Conservation (phyloP, 2,113 vertebrate species). For the Chrysemys picta region DNA sequence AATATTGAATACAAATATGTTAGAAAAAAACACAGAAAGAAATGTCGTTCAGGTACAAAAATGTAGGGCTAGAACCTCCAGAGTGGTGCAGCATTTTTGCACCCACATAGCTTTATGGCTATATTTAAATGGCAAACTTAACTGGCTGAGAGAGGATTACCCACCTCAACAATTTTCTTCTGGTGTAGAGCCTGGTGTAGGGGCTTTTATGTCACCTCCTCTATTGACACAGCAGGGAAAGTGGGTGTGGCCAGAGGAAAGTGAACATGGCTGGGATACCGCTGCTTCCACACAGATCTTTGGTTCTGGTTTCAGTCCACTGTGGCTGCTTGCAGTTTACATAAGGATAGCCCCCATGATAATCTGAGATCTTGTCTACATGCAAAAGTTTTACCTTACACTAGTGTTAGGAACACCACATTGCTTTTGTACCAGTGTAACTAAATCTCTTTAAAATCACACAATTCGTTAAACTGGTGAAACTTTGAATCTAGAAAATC, state of each 20-base stretch:
- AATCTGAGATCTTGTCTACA: neutral
- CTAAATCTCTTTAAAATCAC: neutral
- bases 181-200: neutral
- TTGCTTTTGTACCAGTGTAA: neutral
- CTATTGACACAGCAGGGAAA: neutral
- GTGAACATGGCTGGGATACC: neutral
- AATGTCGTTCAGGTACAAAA: neutral
- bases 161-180: neutral
- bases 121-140: neutral
- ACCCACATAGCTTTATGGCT: neutral
- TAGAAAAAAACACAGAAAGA: neutral
- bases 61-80: neutral
- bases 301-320: neutral
- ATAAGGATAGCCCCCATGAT: neutral
- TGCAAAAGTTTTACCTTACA: neutral
- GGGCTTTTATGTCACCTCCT: neutral
- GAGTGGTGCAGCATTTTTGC: neutral
- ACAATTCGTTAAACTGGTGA: neutral
- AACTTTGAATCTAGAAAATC: neutral
- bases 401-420: neutral
- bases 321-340: neutral
- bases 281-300: neutral
- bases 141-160: neutral
- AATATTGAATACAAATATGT: neutral
- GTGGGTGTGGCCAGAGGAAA: neutral